Percentiles rank a stretch among this genome's conserved stretches.
Conservation (phyloP, 2,797 vertebrate genomes). For the Enteromius anoplus region DNA sequence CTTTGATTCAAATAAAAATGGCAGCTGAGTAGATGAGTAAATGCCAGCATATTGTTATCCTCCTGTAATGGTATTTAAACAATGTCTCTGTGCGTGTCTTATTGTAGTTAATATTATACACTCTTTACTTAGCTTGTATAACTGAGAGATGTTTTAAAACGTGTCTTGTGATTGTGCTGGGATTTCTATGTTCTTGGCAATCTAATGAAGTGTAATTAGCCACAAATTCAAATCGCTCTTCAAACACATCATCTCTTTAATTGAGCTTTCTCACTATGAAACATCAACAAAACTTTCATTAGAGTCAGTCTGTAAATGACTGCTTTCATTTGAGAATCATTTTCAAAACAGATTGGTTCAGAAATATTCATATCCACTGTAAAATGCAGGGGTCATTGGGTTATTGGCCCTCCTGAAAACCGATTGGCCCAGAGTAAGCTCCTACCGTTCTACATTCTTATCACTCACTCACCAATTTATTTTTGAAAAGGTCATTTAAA, state of each 20-base stretch:
- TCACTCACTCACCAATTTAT: not conserved
- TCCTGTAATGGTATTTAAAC: not conserved
- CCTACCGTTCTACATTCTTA: not conserved
- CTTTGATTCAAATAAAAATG: not conserved
- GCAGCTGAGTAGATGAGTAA: constrained; percentile 11
- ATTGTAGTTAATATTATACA: not conserved
- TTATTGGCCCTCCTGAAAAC: no score
- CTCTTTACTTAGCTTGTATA: not conserved
- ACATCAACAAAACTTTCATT: constrained; percentile 18
- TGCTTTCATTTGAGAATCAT: not conserved
- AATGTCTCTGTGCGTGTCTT: not conserved
- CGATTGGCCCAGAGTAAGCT: not conserved
- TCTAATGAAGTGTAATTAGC: constrained; percentile 24
- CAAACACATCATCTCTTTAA: constrained; percentile 31
- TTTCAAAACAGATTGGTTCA: not conserved
- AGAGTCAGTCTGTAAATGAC: not conserved
- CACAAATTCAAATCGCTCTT: constrained; percentile 23
- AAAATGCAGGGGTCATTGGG: not conserved
- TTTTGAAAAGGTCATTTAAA: not conserved
- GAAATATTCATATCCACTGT: not conserved
- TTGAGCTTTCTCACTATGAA: constrained; percentile 10
- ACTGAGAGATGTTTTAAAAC: not conserved
- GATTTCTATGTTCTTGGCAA: constrained; percentile 13
- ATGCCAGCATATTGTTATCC: not conserved
- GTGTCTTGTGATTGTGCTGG: not conserved